Conservation (phyloP, 2,888 invertebrate genomes). For the Netelia virgata region DNA sequence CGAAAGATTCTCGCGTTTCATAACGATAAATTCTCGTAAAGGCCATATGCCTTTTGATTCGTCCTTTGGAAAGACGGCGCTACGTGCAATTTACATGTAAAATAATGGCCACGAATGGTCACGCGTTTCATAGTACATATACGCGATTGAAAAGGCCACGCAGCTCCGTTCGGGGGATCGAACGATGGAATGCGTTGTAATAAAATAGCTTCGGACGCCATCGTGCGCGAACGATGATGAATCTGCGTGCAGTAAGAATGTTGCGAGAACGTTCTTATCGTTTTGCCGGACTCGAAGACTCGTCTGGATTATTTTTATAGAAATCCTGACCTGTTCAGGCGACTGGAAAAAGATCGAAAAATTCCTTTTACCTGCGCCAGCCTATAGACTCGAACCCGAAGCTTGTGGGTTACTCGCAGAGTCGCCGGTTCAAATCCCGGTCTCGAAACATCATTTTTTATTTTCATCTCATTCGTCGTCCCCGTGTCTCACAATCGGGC, state of each 20-base stretch:
- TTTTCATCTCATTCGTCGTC: no score
- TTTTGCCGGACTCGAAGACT: no score
- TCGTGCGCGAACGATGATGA: neutral
- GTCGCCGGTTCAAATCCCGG: no score
- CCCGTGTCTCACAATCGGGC: no score
- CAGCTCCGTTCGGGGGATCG: slow-evolving; percentile 19
- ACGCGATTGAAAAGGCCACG: slow-evolving; percentile 65
- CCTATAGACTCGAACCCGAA: no score
- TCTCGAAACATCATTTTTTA: no score
- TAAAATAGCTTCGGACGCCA: neutral
- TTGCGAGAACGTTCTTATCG: neutral
- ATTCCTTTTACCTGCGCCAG: no score
- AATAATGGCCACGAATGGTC: slow-evolving; percentile 66
- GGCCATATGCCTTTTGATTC: slow-evolving; percentile 63
- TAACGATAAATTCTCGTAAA: slow-evolving; percentile 69
- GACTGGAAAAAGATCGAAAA: no score
- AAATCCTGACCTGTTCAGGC: no score
- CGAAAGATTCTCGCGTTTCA: slow-evolving; percentile 64
- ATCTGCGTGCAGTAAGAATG: neutral
- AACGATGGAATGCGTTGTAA: slow-evolving; percentile 16
- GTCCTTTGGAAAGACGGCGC: slow-evolving; percentile 54
- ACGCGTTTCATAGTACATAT: slow-evolving; percentile 68
- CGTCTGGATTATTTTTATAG: no score
- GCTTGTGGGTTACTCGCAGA: no score
- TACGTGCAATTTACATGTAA: slow-evolving; percentile 40